Evolutionary conservation across 2,888 invertebrate genomes (phyloP), one percentile per base, ranked within the genome.

Genomic region (Isotomurus palustris): DNA sequence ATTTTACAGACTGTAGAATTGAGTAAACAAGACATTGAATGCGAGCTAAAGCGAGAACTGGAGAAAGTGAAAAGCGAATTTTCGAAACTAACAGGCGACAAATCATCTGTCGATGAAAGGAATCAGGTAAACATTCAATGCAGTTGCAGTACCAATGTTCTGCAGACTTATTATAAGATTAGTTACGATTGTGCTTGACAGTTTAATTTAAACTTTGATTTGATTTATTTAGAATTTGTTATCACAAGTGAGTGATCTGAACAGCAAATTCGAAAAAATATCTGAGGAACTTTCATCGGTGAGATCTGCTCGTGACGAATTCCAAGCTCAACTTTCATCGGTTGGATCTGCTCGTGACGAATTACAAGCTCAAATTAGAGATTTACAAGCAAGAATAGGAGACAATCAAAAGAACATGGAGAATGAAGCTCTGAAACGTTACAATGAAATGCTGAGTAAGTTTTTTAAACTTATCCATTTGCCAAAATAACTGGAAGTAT

Each of bases 161-260:
- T n/a, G n/a, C n/a, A n/a, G n/a, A n/a, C n/a, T n/a, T n/a, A n/a
- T n/a, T n/a, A n/a, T n/a, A n/a, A n/a, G n/a, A n/a, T n/a, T n/a
- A n/a, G n/a, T n/a, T n/a, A n/a, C n/a, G n/a, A n/a, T n/a, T n/a
- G n/a, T n/a, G n/a, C n/a, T n/a, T n/a, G n/a, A n/a, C n/a, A n/a
- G n/a, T n/a, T n/a, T n/a, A n/a, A n/a, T n/a, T 12, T 14, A 40
- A 40, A 8, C 6, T 14, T n/a, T 40, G 10, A 40, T 17, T 40
- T 40, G 40, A 40, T 14, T n/a, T n/a, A n/a, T n/a, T n/a, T 28
- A 85, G 76, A 84, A 83, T 72, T 75, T 85, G 63, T 76, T 83
- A 61, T 80, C 83, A 72, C 84, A 86, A 73, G 86, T 86, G 74
- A 80, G 82, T 64, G 81, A 83, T 59, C 75, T 86, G 45, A 83